Evolutionary conservation across 2,888 invertebrate genomes (phyloP), one percentile per base, ranked within the genome.

Genomic region (Gastracanthus pulcherrimus): DNA sequence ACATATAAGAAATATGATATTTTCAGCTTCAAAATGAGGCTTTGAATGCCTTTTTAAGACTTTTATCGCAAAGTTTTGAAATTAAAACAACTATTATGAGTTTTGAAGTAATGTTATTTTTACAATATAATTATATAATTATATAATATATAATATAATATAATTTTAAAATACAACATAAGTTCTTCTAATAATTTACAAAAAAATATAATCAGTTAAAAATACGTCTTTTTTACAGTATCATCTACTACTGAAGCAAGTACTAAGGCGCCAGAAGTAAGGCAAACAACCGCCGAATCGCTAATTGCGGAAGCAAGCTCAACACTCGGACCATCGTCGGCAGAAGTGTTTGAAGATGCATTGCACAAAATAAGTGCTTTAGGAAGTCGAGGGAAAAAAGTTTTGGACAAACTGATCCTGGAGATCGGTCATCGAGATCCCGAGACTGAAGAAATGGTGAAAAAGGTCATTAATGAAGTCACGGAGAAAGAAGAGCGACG

Each of bases 301-400:
- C 41, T 41, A 9, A 9, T 62, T 9, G n/a, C 16, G 13, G 77
- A 75, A 13, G 31, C 9, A 5, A 71, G 19, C 26, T 29, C 78
- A 4, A 34, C 6, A 3, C 11, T 9, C n/a, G 62, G 34, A 6
- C 34, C 76, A 1, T 83, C 84, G 7, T 93, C 93, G 0, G 91
- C 90, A 45, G 95, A 95, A 88, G 92, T 95, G 0, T 93, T 94
- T 76, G 92, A 93, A 84, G 94, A 94, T 26, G 93, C 95, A 0
- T 87, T 95, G 29, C 91, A 91, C 19, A 94, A 93, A 86, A 89
- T 95, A 0, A 92, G 93, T 83, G 92, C 92, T 0, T 87, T 95
- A 13, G 95, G 95, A 0, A 92, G 92, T 0, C 92, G 93, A 70
- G 95, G 95, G 0, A 92, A 93, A 79, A 89, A 92, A 41, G 93